Evolutionary conservation across 2,797 vertebrate species (phyloP).

Genomic region (Chelidonichthys spinosus): DNA sequence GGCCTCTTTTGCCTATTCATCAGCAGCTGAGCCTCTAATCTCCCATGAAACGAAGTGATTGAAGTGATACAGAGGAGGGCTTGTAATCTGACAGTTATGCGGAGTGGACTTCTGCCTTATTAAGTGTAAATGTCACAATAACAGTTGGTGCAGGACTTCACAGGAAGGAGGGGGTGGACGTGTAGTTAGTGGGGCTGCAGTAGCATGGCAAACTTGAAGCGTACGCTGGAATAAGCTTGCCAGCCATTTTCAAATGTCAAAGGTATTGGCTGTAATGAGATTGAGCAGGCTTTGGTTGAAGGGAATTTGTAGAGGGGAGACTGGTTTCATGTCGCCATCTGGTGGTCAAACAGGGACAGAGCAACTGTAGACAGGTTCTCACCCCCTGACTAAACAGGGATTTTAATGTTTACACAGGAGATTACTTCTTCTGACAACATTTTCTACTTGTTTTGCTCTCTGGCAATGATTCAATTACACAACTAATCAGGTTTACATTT

Average conservation of each 20-base stretch:
- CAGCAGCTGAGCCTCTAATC: constrained; percentile 48
- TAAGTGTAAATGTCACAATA: constrained; percentile 60
- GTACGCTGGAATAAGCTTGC: constrained; percentile 36
- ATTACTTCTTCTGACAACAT: too few species aligned
- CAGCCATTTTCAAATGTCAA: constrained; percentile 71
- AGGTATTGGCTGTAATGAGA: constrained; percentile 67
- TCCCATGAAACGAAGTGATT: constrained; percentile 47
- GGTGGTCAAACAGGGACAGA: constrained; percentile 41
- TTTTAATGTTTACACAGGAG: background rate
- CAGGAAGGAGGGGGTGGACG: background rate
- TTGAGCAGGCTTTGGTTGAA: constrained; percentile 49
- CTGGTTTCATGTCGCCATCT: constrained; percentile 63
- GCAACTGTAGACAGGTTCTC: background rate
- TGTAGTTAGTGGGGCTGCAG: constrained; percentile 2
- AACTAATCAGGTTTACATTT: background rate
- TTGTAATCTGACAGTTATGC: constrained; percentile 51
- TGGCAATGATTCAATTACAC: background rate
- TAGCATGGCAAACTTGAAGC: constrained; percentile 32
- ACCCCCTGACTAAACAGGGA: accelerated
- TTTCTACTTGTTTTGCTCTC: background rate
- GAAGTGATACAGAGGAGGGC: constrained; percentile 44
- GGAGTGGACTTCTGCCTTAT: constrained; percentile 34
- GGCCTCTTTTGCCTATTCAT: constrained; percentile 35
- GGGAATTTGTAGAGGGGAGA: constrained; percentile 23
- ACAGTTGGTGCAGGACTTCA: constrained; percentile 12